Percentiles rank a stretch among this genome's conserved stretches.
phyloP scores from a whole-genome alignment of 2,888 invertebrate genomes.

The Apantesis nais region DNA sequence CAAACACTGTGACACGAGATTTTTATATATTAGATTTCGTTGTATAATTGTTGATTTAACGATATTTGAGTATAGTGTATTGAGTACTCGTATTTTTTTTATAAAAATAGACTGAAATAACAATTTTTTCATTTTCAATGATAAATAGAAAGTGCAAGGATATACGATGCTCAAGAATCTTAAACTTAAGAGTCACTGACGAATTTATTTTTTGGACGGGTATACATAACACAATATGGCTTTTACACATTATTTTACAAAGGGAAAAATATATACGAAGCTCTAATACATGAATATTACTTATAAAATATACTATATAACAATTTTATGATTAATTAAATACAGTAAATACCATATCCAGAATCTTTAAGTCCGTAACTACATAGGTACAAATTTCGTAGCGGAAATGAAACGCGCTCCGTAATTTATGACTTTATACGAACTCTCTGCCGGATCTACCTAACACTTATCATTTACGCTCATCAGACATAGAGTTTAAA shows the following conservation, averaged over 20 bases:
- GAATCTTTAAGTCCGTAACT: constrained; percentile 42
- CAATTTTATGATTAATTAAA: neutral
- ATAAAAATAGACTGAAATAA: too few species aligned
- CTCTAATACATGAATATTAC: neutral
- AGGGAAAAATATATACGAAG: neutral
- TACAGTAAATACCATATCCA: constrained; percentile 37
- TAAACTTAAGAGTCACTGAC: too few species aligned
- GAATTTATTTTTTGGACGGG: neutral
- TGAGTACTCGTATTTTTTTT: too few species aligned
- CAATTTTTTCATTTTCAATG: too few species aligned
- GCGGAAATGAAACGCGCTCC: constrained; percentile 81
- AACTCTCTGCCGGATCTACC: constrained; percentile 68
- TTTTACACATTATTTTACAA: neutral
- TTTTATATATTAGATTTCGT: too few species aligned
- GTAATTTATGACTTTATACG: constrained; percentile 76
- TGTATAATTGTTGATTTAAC: too few species aligned
- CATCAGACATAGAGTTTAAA: constrained; percentile 55
- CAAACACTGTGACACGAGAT: too few species aligned
- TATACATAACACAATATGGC: neutral
- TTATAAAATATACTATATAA: neutral
- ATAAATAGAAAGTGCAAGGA: neutral
- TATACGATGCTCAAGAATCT: too few species aligned
- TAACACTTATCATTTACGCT: constrained; percentile 81
- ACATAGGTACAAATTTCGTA: constrained; percentile 73
- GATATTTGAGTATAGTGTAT: too few species aligned